Evolutionary conservation across 2,888 invertebrate genomes (phyloP).

Genomic region (Caenorhabditis sp.): DNA sequence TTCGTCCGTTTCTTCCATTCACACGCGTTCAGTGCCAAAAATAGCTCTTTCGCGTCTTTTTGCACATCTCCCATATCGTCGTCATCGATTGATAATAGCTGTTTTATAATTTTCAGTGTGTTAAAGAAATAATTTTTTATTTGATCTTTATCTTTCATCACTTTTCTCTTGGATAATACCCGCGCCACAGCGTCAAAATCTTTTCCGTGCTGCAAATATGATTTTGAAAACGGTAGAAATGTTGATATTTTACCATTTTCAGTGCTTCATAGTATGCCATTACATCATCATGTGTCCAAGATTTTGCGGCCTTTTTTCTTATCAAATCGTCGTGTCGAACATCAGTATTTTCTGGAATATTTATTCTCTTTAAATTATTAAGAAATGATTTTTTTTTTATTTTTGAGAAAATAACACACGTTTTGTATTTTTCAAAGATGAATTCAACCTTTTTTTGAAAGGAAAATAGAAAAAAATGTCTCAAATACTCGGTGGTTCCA

Average conservation of each 20-base stretch:
- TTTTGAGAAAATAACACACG: too few relatives aligned
- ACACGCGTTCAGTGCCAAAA: slow-evolving; percentile 60
- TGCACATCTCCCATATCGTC: slow-evolving; percentile 29
- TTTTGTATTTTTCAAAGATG: too few relatives aligned
- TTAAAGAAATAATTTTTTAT: slow-evolving; percentile 62
- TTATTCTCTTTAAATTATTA: too few relatives aligned
- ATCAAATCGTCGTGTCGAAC: not conserved
- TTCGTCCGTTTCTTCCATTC: slow-evolving; percentile 59
- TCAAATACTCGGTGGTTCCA: too few relatives aligned
- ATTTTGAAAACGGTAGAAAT: not conserved
- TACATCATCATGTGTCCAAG: slow-evolving; percentile 40
- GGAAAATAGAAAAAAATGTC: not conserved
- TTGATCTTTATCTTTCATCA: slow-evolving; percentile 56
- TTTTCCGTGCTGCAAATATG: slow-evolving; percentile 57
- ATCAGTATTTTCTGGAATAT: not conserved
- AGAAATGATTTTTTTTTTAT: too few relatives aligned
- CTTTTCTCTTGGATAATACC: slow-evolving; percentile 52
- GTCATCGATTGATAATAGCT: slow-evolving; percentile 26
- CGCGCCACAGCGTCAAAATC: slow-evolving; percentile 58
- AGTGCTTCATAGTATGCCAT: slow-evolving; percentile 42
- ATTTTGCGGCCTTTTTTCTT: slow-evolving; percentile 8
- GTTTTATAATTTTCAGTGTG: slow-evolving; percentile 48
- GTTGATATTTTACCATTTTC: slow-evolving; percentile 26
- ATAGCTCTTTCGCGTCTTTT: slow-evolving; percentile 59
- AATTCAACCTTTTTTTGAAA: too few relatives aligned